Base-by-base conservation (phyloP, 2,888 invertebrate genomes). In the Alcis repandata region DNA sequence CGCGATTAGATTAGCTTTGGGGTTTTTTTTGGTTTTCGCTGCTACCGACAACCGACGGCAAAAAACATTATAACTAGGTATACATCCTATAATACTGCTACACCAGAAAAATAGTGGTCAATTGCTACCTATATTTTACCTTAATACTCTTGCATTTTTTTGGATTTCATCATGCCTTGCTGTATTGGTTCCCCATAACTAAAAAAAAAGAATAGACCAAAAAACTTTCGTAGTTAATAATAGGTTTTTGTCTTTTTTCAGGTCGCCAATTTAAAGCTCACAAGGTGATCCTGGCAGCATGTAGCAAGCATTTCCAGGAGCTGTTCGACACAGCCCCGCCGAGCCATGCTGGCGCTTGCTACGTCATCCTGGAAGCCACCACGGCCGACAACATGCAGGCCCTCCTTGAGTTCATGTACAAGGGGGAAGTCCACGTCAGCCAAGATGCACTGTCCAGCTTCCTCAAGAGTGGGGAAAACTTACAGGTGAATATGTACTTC, bases 281-380 rank as follows among this genome's bases (percentile, higher is more conserved):
- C 94, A 97, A 97, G 92, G 95, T 98, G 86, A 98, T 98, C 84
- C 94, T 98, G 89, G 98, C 98, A 78, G 98, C 98, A 84, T 98
- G 98, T 94, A 98, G 98, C 93, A 98, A 98, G 90, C 98, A 98
- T 89, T 96, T 98, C 91, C 97, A 98, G 85, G 98, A 98, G 92
- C 91, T 98, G 77, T 98, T 98, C 92, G 98, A 98, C 94, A 96
- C 96, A 73, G 97, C 97, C 76, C 97, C 97, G 64, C 94, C 96
- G 57, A 95, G 96, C 82, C 96, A 96, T 87, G 96, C 96, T 69
- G 95, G 95, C 75, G 95, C 96, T 73, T 95, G 97, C 84, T 96
- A 97, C 83, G 97, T 98, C 83, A 97, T 98, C 85, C 94, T 98
- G 88, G 98, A 98, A 90, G 98, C 98, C 73, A 98, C 98, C 77